Base-by-base conservation (phyloP, 2,797 vertebrate species). In the Chelon auratus region DNA sequence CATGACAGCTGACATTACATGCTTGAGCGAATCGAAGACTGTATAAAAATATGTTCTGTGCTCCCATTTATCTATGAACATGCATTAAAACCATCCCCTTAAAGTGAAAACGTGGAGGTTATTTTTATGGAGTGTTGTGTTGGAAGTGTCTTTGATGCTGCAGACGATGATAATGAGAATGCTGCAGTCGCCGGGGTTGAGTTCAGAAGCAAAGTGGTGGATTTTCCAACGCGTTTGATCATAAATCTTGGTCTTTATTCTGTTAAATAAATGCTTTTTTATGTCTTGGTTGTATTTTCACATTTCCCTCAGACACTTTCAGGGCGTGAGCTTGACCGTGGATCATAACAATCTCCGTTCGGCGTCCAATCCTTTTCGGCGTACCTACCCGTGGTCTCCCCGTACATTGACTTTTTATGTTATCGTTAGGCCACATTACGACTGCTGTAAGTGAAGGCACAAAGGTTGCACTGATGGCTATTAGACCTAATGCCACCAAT, bases 401-500 rank as follows among this genome's bases (percentile, higher is more conserved):
- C 78, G 67, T 61, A 81, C 81, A 72, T 75, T 78, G 67, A 76
- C 82, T 72, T 87, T 81, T 81, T 79, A 81, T 86, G 76, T 88
- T 85, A 80, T 75, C 75, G 70, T 87, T 86, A 79, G 80, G 78
- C 81, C 84, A 80, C 80, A 70, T 39, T 77, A 76, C 68, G 67
- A 87, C 78, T 83, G 82, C 78, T 92, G 81, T 92, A 87, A 91
- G 75, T 83, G 87, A 81, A 83, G 80, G 82, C 82, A 85, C 82
- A 87, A 84, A 81, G 86, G 86, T 88, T 84, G 85, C 79, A 84
- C 72, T 83, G 77, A 85, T 82, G 90, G 85, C 87, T 84, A 88
- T 82, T 86, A 90, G 90, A 86, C 73, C 79, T 89, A 83, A 79
- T 87, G 85, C 87, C 90, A 89, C 90, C 91, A 91, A 93, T 93